These are phyloP conservation scores for Heliconius hortense DNA, from an alignment of 2,888 invertebrate genomes.

Conservation along the genomic window DNA sequence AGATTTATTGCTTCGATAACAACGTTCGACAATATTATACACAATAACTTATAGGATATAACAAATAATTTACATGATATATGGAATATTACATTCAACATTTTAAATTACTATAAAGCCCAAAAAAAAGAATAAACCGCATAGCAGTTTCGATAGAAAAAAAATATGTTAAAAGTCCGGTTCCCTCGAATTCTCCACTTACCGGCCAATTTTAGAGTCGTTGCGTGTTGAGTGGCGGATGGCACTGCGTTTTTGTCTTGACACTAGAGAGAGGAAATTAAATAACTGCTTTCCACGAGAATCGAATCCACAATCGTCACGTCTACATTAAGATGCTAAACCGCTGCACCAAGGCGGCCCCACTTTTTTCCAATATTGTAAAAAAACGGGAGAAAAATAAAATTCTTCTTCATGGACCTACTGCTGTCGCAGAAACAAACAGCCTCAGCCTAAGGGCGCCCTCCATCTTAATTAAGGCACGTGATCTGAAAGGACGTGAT, in stretches of 20 bases:
- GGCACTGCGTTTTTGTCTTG: too few relatives aligned
- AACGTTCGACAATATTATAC: conserved; percentile 1
- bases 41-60: conserved; percentile 2
- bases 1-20: conserved; percentile 14
- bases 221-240: too few relatives aligned
- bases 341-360: neutral
- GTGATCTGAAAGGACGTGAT: conserved; percentile 58
- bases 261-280: too few relatives aligned
- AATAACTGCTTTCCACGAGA: neutral
- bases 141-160: too few relatives aligned
- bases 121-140: too few relatives aligned
- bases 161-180: too few relatives aligned
- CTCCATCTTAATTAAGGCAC: conserved; percentile 61
- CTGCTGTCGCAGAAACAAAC: conserved; percentile 19
- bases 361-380: neutral
- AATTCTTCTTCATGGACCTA: neutral
- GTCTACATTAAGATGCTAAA: too few relatives aligned
- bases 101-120: neutral
- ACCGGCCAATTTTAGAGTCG: too few relatives aligned
- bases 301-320: neutral
- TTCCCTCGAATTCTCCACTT: too few relatives aligned
- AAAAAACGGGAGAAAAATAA: neutral
- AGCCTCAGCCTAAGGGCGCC: conserved; percentile 45
- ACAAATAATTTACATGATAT: too few relatives aligned
- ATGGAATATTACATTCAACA: neutral